Conservation (phyloP, 2,888 invertebrate genomes). For the Metopia argyrocephala region DNA sequence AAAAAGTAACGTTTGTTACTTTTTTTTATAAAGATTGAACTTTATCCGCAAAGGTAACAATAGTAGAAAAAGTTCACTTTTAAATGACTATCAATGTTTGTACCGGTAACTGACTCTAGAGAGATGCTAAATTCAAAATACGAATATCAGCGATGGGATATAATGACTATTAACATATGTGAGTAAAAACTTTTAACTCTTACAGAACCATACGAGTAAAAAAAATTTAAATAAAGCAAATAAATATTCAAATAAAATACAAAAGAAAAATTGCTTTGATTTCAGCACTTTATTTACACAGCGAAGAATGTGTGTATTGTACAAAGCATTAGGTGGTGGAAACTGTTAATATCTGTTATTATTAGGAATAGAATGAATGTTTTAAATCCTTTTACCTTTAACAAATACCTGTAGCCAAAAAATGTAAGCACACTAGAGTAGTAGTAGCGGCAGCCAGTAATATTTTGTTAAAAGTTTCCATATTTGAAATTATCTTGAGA, state of each 20-base stretch:
- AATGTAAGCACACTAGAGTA: slow-evolving; percentile 37
- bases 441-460: slow-evolving; percentile 39
- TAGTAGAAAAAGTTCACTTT: not conserved
- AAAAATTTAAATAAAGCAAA: slow-evolving; percentile 28
- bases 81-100: not conserved
- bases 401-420: slow-evolving; percentile 9
- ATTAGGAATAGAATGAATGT: too few relatives aligned
- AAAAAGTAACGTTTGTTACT: not conserved
- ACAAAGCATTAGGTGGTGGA: not conserved
- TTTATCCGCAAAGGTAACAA: slow-evolving; percentile 1
- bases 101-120: not conserved
- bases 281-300: not conserved
- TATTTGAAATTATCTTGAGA: slow-evolving; percentile 55
- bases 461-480: slow-evolving; percentile 40
- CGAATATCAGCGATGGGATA: slow-evolving; percentile 10
- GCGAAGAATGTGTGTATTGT: not conserved
- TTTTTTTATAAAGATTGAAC: not conserved
- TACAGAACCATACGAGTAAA: slow-evolving; percentile 22
- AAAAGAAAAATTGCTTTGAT: slow-evolving; percentile 14
- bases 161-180: slow-evolving; percentile 53
- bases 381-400: too few relatives aligned
- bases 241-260: slow-evolving; percentile 11
- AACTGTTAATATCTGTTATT: too few relatives aligned
- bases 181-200: slow-evolving; percentile 36
- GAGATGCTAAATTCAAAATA: not conserved